These are phyloP conservation scores for Caretta caretta DNA, from an alignment of 2,113 vertebrate species.

Conservation along the genomic window DNA sequence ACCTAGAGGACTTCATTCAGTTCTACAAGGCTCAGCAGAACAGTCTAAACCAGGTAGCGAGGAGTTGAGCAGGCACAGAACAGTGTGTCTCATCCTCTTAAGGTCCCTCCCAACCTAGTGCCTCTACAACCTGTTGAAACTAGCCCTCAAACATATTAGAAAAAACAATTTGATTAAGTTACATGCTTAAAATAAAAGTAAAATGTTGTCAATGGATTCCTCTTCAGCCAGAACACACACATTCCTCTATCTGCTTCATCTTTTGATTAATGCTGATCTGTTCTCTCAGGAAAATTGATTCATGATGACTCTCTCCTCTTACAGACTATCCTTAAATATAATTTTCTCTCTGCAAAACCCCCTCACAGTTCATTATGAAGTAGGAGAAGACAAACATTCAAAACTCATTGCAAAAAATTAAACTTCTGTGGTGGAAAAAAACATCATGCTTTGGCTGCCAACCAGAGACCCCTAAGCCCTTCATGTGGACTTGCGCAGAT, in stretches of 20 bases:
- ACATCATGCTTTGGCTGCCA: background rate
- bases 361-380: background rate
- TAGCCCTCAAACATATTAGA: background rate
- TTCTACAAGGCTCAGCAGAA: background rate
- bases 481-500: no score
- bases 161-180: background rate
- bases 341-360: background rate
- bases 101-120: background rate
- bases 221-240: background rate
- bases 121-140: background rate
- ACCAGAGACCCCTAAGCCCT: background rate
- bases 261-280: background rate
- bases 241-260: background rate
- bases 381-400: background rate
- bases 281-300: background rate
- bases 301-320: background rate
- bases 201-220: background rate
- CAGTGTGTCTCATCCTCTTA: fast-evolving
- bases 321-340: background rate
- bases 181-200: background rate
- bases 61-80: background rate
- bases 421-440: background rate
- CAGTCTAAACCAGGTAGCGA: background rate
- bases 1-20: background rate
- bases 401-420: background rate